Evolutionary conservation across 64 coral and sea anemone species (phyloP).

Genomic region (Montipora cactus): DNA sequence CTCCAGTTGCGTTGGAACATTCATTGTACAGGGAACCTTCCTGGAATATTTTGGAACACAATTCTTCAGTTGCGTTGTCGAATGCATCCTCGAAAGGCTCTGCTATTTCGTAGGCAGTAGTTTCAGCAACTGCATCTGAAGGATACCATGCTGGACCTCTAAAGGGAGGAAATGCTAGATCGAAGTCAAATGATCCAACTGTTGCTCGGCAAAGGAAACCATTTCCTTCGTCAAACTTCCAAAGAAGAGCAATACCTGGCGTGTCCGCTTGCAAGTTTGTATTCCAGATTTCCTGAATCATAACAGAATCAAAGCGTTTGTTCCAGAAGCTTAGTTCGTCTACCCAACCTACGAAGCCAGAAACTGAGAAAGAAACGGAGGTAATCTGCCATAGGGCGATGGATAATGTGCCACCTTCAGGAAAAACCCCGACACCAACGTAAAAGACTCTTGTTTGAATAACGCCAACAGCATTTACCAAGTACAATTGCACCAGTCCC

Average conservation of each 20-base stretch:
- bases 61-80: constrained; percentile 42
- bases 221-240: constrained; percentile 96
- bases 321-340: constrained; percentile 96
- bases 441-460: constrained; percentile 59
- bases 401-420: constrained; percentile 70
- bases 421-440: constrained; percentile 84
- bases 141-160: constrained; percentile 79
- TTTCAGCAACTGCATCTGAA: constrained; percentile 76
- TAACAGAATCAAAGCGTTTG: constrained; percentile 85
- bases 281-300: constrained; percentile 76
- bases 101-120: constrained; percentile 5
- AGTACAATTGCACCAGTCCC: constrained; percentile 86
- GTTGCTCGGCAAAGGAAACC: constrained; percentile 64
- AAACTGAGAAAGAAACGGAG: constrained; percentile 42
- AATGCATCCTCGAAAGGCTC: constrained; percentile 47
- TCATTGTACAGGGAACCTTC: constrained; percentile 63
- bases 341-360: constrained; percentile 97
- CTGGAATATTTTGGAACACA: constrained; percentile 85
- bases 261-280: constrained; percentile 44
- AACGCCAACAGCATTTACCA: constrained; percentile 64
- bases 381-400: constrained; percentile 91
- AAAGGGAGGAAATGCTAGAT: constrained; percentile 79
- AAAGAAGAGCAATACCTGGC: constrained; percentile 75
- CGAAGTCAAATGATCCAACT: constrained; percentile 69
- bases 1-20: constrained; percentile 72